phyloP scores from a whole-genome alignment of 1,140 invertebrate genomes.

The Diorhabda carinulata region DNA sequence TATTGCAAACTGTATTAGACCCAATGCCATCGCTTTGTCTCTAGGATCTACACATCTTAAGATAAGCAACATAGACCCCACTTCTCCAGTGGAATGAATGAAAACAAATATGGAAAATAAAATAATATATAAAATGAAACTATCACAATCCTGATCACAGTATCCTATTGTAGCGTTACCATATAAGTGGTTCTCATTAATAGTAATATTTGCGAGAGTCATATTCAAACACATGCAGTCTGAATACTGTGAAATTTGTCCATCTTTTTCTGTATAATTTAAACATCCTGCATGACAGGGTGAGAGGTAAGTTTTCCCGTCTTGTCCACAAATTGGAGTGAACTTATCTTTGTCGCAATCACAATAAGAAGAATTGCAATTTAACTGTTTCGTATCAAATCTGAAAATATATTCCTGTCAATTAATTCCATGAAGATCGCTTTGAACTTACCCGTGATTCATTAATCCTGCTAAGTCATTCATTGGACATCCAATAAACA shows the following conservation, averaged over 20 bases:
- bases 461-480: conserved; percentile 72
- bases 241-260: conserved; percentile 65
- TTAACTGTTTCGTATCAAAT: conserved; percentile 34
- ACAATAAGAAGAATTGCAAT: conserved; percentile 61
- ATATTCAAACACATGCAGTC: conserved; percentile 69
- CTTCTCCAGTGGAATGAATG: conserved; percentile 87
- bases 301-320: conserved; percentile 79
- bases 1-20: conserved; percentile 88
- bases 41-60: conserved; percentile 85
- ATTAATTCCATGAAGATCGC: no score
- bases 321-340: conserved; percentile 75
- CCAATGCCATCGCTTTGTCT: conserved; percentile 92
- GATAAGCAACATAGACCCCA: conserved; percentile 85
- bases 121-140: conserved; percentile 78
- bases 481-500: conserved; percentile 86
- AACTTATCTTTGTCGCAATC: conserved; percentile 72
- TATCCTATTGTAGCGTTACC: conserved; percentile 60
- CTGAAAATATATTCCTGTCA: conserved; percentile 24
- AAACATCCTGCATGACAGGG: conserved; percentile 85
- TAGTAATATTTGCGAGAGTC: conserved; percentile 43
- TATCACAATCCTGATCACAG: conserved; percentile 73
- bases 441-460: conserved; percentile 46
- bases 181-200: conserved; percentile 30
- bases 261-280: conserved; percentile 59
- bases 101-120: conserved; percentile 86